Base-by-base conservation (phyloP, 2,797 vertebrate genomes). In the Chelon labrosus region DNA sequence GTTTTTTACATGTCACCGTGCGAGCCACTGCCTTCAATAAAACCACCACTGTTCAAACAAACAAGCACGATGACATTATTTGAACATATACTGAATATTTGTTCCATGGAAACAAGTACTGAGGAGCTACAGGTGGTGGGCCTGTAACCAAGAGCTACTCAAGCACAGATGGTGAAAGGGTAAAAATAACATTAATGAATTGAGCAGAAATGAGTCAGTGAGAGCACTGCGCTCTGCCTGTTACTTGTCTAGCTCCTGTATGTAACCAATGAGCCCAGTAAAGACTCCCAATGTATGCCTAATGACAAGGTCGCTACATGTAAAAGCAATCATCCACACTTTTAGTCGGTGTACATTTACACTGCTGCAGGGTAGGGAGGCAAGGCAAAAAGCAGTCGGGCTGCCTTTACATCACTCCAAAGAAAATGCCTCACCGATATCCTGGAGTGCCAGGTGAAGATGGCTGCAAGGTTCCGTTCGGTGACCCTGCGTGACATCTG, bases 371-470 rank as follows among this genome's bases (percentile, higher is more conserved):
- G 31, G 35, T 20, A 25, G 19, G 9, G 25, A 16, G 16, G 56
- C 16, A 35, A 60, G 16, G 44, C 35, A 44, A 35, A 58, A 53
- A 44, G n/a, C n/a, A 54, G 20, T 14, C 11, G 38, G 3, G 39
- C 16, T 31, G 19, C 13, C 42, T 20, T 4, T 20, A 16, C 10
- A 41, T 35, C 11, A 52, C 50, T 58, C 12, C 22, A 25, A 31
- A 17, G 46, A 53, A 22, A 19, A 16, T 41, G 10, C 66, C 83
- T 92, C 70, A 95, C 94, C 91, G 38, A 20, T 75, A 58, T 57
- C 65, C 78, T 25, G 62, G 62, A 79, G 62, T 13, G 41, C 27
- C 19, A 47, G 79, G 73, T 39, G 61, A 78, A 27, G 82, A 74
- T 9, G 84, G 75, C 52, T 63, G 72, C 17, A 70, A 60, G 73